Conservation (phyloP, 1,140 invertebrate genomes). For the Helicoverpa armigera region DNA sequence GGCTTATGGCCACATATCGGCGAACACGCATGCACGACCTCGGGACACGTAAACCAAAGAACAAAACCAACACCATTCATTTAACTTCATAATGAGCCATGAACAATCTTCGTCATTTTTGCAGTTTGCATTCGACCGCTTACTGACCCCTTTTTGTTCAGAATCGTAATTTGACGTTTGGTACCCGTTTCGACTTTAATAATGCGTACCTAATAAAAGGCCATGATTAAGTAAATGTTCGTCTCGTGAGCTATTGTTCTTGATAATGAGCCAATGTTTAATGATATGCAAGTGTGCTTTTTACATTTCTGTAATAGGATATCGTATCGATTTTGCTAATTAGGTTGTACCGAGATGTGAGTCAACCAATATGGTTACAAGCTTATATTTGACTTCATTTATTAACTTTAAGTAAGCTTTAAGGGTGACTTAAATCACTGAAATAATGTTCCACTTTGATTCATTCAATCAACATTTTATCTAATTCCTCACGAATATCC, state of each 20-base stretch:
- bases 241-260: slow-evolving; percentile 77
- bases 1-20: slow-evolving; percentile 30
- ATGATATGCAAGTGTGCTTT: slow-evolving; percentile 59
- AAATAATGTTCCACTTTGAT: too few species aligned
- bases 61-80: slow-evolving; percentile 68
- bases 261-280: slow-evolving; percentile 65
- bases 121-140: slow-evolving; percentile 67
- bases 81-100: slow-evolving; percentile 80
- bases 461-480: too few species aligned
- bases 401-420: too few species aligned
- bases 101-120: slow-evolving; percentile 77
- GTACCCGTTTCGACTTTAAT: slow-evolving; percentile 74
- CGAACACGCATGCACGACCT: slow-evolving; percentile 60
- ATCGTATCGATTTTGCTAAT: slow-evolving; percentile 48
- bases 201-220: slow-evolving; percentile 74
- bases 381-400: too few species aligned
- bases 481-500: too few species aligned
- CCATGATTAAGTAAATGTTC: slow-evolving; percentile 79
- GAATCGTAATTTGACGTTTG: slow-evolving; percentile 75
- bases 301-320: slow-evolving; percentile 60
- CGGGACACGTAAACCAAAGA: slow-evolving; percentile 56
- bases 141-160: slow-evolving; percentile 72
- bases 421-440: too few species aligned
- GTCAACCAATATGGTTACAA: too few species aligned
- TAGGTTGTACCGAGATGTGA: slow-evolving; percentile 4